Base-by-base conservation (phyloP, 2,113 vertebrate genomes). In the Brachyhypopomus occidentalis region DNA sequence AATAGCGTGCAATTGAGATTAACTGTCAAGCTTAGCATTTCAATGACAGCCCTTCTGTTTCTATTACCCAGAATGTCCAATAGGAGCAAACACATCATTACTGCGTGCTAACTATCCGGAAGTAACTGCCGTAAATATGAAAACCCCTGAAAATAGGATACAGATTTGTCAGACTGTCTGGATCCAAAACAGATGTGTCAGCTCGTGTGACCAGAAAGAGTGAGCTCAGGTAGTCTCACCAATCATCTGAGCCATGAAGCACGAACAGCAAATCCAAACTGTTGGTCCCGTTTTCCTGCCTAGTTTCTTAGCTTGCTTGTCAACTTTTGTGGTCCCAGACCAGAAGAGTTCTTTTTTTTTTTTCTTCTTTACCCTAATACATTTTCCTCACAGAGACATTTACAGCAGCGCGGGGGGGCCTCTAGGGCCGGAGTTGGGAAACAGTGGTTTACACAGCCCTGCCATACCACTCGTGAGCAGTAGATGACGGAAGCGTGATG, bases 141-240 rank as follows among this genome's bases (percentile, higher is more conserved):
- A 76, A 78, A 87, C 79, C 62, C 38, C 60, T 86, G 74, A 75
- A 79, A 87, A 87, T 85, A 83, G 8, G 64, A 79, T 80, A 56
- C 73, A 81, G 75, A 77, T 83, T 71, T 84, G 80, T 88, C 83
- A 88, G 82, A 75, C 5, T 3, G 71, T 60, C 78, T 85, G 84
- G 86, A 91, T 91, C 88, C 80, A 83, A 89, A 83, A 83, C 90
- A 92, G 88, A 92, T 92, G 90, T 91, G 85, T 90, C 85, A 83
- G 89, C 85, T 62, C 84, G 70, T 83, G 66, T 58, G 27, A 74
- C 22, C 76, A 79, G 22, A 75, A 70, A 69, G 52, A 36, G 17
- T 27, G 66, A 56, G 69, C 60, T 5, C 55, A 58, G 58, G 30
- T 72, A 80, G 64, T 55, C 23, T 81, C 59, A 36, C 19, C 20